A percentile compares a stretch with the other conserved stretches of the same genome.
Conservation (phyloP, 2,888 invertebrate genomes). For the Cosmia trapezina region DNA sequence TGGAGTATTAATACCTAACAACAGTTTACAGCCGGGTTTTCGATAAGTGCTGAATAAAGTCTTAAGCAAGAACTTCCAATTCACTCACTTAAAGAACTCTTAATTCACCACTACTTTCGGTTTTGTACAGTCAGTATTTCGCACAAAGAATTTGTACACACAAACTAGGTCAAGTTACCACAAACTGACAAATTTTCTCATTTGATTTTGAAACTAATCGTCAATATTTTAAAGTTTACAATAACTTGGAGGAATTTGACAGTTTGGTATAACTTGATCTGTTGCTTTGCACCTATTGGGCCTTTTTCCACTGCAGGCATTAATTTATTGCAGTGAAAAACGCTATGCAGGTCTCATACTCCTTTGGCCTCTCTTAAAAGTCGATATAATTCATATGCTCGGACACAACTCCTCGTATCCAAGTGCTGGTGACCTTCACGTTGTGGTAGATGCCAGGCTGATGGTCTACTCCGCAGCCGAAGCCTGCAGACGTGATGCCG, state of each 20-base stretch:
- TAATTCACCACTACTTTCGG: not conserved
- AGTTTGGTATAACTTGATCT: not conserved
- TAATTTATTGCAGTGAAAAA: not conserved
- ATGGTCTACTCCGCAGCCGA: constrained; percentile 95
- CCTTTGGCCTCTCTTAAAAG: constrained; percentile 24
- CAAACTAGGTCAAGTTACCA: too few relatives aligned
- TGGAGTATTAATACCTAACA: not conserved
- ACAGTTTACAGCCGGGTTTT: not conserved
- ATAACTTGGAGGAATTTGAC: too few relatives aligned
- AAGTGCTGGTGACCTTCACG: constrained; percentile 92
- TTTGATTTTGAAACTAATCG: too few relatives aligned
- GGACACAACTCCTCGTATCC: constrained; percentile 91
- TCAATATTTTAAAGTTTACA: too few relatives aligned
- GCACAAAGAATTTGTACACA: not conserved
- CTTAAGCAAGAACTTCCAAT: not conserved
- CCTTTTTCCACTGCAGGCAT: not conserved
- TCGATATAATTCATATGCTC: constrained; percentile 77
- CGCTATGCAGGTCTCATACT: not conserved
- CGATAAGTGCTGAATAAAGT: not conserved
- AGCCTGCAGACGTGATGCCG: constrained; percentile 96
- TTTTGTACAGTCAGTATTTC: not conserved
- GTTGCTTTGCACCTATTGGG: not conserved
- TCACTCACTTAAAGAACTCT: not conserved
- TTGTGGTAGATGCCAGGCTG: constrained; percentile 97
- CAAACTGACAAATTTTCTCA: too few relatives aligned